Evolutionary conservation across 2,797 vertebrate species (phyloP), one percentile per base, ranked within the genome.

Genomic region (Agapornis canus): DNA sequence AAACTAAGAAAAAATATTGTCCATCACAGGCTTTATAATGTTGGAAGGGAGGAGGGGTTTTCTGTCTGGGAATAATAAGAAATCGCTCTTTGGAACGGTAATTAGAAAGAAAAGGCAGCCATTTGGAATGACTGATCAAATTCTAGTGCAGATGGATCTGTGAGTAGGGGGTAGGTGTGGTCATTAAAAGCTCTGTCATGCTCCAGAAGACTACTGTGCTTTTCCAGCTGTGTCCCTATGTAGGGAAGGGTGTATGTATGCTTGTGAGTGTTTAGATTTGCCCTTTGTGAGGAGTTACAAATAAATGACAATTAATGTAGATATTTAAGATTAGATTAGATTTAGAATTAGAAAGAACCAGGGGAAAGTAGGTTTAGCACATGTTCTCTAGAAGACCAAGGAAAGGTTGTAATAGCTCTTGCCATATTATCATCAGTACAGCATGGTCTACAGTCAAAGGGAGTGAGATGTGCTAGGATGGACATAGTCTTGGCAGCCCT

Each of bases 41-140:
- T 79, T 89, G 85, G 37, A 90, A 81, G 49, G 9, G 20, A 75
- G 10, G 16, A 72, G 2, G 6, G 3, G 0, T 51, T 92, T 80
- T 89, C 9, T 31, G 12, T 61, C 79, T 94, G 60, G 19, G 23
- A 86, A 43, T 48, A 89, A 29, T 80, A 92, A 39, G 5, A 86
- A 79, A 71, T 37, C 47, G 14, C 42, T 84, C 27, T 78, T 71
- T 84, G 60, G 26, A 63, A 85, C 18, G 35, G 26, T 64, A 60
- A 45, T 51, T 56, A 57, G 45, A 76, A 95, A 66, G 43, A 66
- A 73, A 52, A 79, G 12, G 47, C 29, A 93, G 59, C 47, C 89
- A 21, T 82, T 59, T 72, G 78, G 43, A 89, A 90, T 43, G n/a
- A 39, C 23, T 73, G 29, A 27, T 42, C 42, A 43, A 82, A 76